Percentiles rank a stretch among this genome's conserved stretches.
Conservation (phyloP, 2,113 vertebrate genomes). For the Microtus montanus region DNA sequence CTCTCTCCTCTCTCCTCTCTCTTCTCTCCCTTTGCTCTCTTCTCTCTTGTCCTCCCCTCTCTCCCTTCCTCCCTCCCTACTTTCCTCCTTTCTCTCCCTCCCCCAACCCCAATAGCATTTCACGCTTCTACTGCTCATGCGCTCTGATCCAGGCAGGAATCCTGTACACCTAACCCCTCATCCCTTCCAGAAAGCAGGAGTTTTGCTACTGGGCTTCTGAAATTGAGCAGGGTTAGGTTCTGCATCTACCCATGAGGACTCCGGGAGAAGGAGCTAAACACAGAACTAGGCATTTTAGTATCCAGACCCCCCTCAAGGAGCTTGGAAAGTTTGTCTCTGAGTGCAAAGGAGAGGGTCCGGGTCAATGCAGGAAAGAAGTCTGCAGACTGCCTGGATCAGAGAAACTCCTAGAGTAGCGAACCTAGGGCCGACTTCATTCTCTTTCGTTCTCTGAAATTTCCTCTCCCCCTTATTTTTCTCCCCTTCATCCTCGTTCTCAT, state of each 20-base stretch:
- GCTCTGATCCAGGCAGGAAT: constrained; percentile 79
- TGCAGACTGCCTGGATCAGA: not conserved
- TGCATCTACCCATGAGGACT: not conserved
- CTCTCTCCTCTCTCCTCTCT: not conserved
- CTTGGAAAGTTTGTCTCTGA: not conserved
- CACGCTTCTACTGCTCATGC: constrained; percentile 85
- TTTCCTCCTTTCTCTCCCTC: not conserved
- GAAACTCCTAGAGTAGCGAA: not conserved
- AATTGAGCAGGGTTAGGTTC: not conserved
- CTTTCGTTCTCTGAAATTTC: not conserved
- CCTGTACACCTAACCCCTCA: not conserved
- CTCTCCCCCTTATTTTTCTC: not conserved
- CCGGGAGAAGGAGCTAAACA: not conserved
- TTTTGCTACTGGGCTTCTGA: not conserved
- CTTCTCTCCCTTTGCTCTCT: too few relatives aligned
- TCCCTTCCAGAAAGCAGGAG: not conserved
- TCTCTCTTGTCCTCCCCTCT: too few relatives aligned
- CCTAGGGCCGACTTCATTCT: not conserved
- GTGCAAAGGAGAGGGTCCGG: not conserved
- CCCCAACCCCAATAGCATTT: not conserved
- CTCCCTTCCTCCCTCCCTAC: not conserved
- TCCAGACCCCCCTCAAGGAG: not conserved
- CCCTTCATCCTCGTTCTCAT: too few relatives aligned
- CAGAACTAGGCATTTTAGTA: not conserved
- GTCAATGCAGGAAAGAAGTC: not conserved